phyloP scores from a whole-genome alignment of 2,797 vertebrate genomes.

The Hippocampus kuda region DNA sequence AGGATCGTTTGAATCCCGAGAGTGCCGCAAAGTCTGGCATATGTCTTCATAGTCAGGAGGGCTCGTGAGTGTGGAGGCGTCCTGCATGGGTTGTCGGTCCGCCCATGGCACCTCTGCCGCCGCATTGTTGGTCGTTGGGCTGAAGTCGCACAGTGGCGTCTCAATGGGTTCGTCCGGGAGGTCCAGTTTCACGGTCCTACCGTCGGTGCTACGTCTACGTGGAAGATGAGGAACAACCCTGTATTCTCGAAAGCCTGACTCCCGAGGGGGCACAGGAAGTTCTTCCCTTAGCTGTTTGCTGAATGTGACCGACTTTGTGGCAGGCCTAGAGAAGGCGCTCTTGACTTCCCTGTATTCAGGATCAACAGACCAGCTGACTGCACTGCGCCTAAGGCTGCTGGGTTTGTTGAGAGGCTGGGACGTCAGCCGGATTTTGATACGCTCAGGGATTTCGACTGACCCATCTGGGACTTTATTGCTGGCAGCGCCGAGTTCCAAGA shows the following conservation, averaged over 20 bases:
- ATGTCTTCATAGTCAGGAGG: constrained; percentile 75
- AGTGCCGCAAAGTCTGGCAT: constrained; percentile 67
- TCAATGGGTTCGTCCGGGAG: constrained; percentile 62
- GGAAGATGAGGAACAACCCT: constrained; percentile 67
- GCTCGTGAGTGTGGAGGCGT: constrained; percentile 71
- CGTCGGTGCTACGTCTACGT: constrained; percentile 62
- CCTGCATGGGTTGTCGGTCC: constrained; percentile 70
- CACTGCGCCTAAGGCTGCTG: constrained; percentile 65
- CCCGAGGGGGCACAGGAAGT: constrained; percentile 64
- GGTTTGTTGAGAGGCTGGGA: constrained; percentile 66
- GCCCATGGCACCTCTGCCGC: constrained; percentile 68
- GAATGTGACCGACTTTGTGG: constrained; percentile 73
- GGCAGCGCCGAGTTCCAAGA: constrained; percentile 72
- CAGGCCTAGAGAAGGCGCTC: constrained; percentile 74
- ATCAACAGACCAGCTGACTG: constrained; percentile 70
- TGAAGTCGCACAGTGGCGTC: constrained; percentile 63
- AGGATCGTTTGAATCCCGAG: constrained; percentile 56
- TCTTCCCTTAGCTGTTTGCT: constrained; percentile 73
- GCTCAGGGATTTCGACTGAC: constrained; percentile 70
- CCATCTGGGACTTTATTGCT: constrained; percentile 68
- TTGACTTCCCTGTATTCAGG: constrained; percentile 73
- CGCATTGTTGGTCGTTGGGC: constrained; percentile 48
- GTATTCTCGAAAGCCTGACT: constrained; percentile 73
- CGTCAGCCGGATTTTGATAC: constrained; percentile 66
- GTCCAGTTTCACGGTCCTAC: constrained; percentile 68